Conservation (phyloP, 2,797 vertebrate species). For the Pempheris klunzingeri region DNA sequence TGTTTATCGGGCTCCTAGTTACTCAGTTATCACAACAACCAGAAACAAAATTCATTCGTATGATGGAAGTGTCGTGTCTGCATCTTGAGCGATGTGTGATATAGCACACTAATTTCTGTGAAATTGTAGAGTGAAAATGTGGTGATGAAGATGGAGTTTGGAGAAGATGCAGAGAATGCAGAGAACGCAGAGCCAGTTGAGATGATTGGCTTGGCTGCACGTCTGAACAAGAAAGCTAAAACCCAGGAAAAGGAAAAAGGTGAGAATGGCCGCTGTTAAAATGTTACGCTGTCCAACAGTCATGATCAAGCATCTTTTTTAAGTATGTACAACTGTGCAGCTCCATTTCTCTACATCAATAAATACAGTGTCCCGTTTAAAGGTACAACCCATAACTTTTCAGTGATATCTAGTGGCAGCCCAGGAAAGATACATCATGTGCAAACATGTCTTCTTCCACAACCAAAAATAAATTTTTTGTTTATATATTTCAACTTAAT, state of each 20-base stretch:
- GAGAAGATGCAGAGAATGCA: constrained; percentile 80
- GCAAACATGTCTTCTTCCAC: too few species aligned
- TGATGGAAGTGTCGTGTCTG: background rate
- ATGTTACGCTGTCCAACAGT: background rate
- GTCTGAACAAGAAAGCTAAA: constrained; percentile 86
- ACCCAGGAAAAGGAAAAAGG: constrained; percentile 78
- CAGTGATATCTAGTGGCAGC: background rate
- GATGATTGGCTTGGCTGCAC: constrained; percentile 74
- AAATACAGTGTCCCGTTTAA: background rate
- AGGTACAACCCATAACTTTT: background rate
- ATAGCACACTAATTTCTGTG: background rate
- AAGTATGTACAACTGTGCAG: background rate
- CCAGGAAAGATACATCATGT: too few species aligned
- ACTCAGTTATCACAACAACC: background rate
- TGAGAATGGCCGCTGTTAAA: constrained; percentile 26
- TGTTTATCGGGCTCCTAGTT: background rate
- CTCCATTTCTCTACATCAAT: background rate
- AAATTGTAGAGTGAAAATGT: constrained; percentile 82
- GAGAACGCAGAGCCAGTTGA: constrained; percentile 64
- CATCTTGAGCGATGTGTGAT: background rate
- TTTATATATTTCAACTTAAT: background rate
- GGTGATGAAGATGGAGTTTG: constrained; percentile 87
- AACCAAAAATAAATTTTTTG: too few species aligned
- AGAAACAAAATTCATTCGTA: background rate
- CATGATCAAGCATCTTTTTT: background rate